phyloP scores from a whole-genome alignment of 2,888 invertebrate species.

The Lottia gigantea region DNA sequence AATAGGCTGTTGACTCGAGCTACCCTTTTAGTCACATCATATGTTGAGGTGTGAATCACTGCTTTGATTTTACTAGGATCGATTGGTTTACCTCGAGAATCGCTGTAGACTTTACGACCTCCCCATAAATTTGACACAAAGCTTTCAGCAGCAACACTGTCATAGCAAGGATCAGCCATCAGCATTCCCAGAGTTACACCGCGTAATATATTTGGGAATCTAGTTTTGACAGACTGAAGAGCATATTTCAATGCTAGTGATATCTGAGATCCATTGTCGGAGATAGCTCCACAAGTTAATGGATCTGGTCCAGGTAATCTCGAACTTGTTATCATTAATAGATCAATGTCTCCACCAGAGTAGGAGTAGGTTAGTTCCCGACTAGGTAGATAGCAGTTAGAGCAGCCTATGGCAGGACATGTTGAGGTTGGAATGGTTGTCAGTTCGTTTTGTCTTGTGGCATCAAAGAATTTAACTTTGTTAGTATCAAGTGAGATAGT shows the following conservation, averaged over 20 bases:
- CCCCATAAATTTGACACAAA: slow-evolving; percentile 49
- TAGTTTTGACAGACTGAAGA: slow-evolving; percentile 28
- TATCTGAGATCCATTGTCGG: slow-evolving; percentile 34
- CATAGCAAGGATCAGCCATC: slow-evolving; percentile 51
- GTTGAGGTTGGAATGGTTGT: slow-evolving; percentile 32
- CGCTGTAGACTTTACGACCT: slow-evolving; percentile 38
- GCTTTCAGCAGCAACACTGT: slow-evolving; percentile 37
- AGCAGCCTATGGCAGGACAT: slow-evolving; percentile 48
- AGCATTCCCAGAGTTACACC: slow-evolving; percentile 50
- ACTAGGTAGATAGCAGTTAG: slow-evolving; percentile 43
- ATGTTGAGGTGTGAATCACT: slow-evolving; percentile 40
- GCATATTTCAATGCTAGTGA: slow-evolving; percentile 57
- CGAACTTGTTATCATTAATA: slow-evolving; percentile 49
- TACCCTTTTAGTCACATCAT: neutral
- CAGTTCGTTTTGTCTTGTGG: slow-evolving; percentile 26
- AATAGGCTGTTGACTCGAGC: neutral
- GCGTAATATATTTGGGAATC: slow-evolving; percentile 32
- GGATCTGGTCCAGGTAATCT: slow-evolving; percentile 43
- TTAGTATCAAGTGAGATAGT: slow-evolving; percentile 29
- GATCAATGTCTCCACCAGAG: slow-evolving; percentile 49
- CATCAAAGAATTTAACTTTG: slow-evolving; percentile 41
- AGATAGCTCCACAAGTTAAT: slow-evolving; percentile 45
- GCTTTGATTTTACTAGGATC: slow-evolving; percentile 45
- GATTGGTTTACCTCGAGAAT: slow-evolving; percentile 37
- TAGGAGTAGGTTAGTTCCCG: slow-evolving; percentile 35